phyloP scores from a whole-genome alignment of 2,797 vertebrate species.

The Danio choprae region DNA sequence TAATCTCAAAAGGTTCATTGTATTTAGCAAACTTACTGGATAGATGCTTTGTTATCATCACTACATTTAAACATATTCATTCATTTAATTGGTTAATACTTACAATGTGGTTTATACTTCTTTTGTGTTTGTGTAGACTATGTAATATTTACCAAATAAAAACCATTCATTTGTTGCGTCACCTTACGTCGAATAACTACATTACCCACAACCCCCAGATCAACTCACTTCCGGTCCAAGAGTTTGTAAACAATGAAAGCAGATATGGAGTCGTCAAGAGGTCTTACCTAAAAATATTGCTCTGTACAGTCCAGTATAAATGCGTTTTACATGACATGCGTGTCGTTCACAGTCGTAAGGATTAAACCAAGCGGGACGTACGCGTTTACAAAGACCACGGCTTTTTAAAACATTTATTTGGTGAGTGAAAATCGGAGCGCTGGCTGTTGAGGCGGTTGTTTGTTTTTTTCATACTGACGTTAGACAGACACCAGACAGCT shows the following conservation, averaged over 20 bases:
- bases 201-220: slow-evolving; percentile 56
- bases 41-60: too few relatives aligned
- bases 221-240: slow-evolving; percentile 64
- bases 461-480: slow-evolving; percentile 3
- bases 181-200: slow-evolving; percentile 46
- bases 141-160: background rate
- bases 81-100: too few relatives aligned
- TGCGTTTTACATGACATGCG: slow-evolving; percentile 23
- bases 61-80: too few relatives aligned
- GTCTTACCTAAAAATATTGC: slow-evolving; percentile 60
- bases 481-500: background rate
- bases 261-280: slow-evolving; percentile 59
- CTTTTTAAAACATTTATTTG: background rate
- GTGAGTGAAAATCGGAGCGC: background rate
- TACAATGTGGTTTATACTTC: background rate
- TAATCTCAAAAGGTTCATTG: too few relatives aligned
- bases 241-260: slow-evolving; percentile 74
- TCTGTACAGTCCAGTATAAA: background rate
- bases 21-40: too few relatives aligned
- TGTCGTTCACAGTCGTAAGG: background rate
- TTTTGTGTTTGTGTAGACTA: background rate
- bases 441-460: background rate
- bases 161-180: too few relatives aligned
- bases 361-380: background rate
- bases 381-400: background rate